These are phyloP conservation scores for Pseudorhiza aurosa DNA, from an alignment of 30 jellyfish, hydroid and myxozoan species.

Conservation along the genomic window DNA sequence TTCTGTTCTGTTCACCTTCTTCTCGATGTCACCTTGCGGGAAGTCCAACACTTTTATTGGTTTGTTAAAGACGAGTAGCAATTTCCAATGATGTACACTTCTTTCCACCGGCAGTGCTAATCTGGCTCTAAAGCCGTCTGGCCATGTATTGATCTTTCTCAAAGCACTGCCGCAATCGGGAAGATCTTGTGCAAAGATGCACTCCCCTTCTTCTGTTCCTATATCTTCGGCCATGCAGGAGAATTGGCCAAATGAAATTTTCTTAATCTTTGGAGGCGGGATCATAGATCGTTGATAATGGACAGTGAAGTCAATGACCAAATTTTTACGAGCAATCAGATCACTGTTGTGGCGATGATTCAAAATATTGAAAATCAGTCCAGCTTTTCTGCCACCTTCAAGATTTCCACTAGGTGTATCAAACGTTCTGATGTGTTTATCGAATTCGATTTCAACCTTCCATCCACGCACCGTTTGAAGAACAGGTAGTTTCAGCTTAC, in stretches of 20 bases:
- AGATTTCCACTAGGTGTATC: constrained; percentile 41
- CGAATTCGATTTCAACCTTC: constrained; percentile 34
- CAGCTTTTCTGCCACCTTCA: constrained; percentile 22
- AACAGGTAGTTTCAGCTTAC: constrained; percentile 23
- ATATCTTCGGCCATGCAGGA: constrained; percentile 20
- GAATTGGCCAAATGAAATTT: constrained; percentile 32
- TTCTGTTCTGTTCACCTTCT: constrained; percentile 39
- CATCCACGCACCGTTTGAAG: constrained; percentile 5
- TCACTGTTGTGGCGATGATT: constrained; percentile 28
- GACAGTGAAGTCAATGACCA: constrained; percentile 19
- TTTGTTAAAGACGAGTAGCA: constrained; percentile 38
- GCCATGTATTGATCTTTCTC: constrained; percentile 27
- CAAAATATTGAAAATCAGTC: constrained; percentile 15
- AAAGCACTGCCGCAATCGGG: neutral
- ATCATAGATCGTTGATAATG: constrained; percentile 21
- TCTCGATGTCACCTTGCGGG: constrained; percentile 39
- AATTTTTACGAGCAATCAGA: neutral
- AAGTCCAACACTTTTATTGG: constrained; percentile 19
- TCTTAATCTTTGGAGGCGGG: constrained; percentile 36
- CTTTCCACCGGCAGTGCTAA: constrained; percentile 28
- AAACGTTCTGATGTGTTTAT: constrained; percentile 22
- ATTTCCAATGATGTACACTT: constrained; percentile 30
- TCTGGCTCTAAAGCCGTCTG: constrained; percentile 35
- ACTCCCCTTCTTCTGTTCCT: neutral
- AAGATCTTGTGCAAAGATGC: neutral